Evolutionary conservation across 1,140 invertebrate genomes (phyloP).

Genomic region (Zaprionus africanus): DNA sequence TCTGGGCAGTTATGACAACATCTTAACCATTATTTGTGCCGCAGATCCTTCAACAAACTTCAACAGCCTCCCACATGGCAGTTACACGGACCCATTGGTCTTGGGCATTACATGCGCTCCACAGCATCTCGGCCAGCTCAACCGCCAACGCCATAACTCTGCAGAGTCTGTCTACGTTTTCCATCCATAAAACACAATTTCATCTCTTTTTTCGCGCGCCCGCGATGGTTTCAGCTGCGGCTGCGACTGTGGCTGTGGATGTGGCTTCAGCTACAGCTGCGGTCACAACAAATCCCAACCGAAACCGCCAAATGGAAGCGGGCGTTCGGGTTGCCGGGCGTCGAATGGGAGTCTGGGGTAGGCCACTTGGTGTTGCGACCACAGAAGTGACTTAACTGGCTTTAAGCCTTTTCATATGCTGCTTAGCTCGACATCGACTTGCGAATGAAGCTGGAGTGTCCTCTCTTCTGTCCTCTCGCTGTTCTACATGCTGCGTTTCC

Average conservation of each 20-base stretch:
- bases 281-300: conserved; percentile 7
- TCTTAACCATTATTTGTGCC: neutral
- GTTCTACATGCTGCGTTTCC: conserved; percentile 15
- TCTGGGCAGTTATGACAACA: conserved; percentile 8
- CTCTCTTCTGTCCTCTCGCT: neutral
- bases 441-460: conserved; percentile 6
- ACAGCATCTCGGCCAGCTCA: conserved; percentile 28
- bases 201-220: conserved; percentile 25
- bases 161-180: conserved; percentile 26
- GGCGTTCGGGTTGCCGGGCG: conserved; percentile 23
- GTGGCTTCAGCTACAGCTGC: conserved; percentile 8
- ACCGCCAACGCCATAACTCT: conserved; percentile 67
- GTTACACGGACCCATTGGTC: conserved; percentile 28
- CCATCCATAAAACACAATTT: conserved; percentile 44
- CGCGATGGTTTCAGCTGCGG: conserved; percentile 11
- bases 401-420: conserved; percentile 71
- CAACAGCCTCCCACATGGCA: conserved; percentile 54
- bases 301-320: conserved; percentile 28
- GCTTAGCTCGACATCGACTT: conserved; percentile 3
- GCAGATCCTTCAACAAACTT: conserved; percentile 20
- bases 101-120: conserved; percentile 54
- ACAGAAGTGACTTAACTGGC: conserved; percentile 81
- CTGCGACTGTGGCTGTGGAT: conserved; percentile 9
- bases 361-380: conserved; percentile 73
- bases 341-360: conserved; percentile 32